These are phyloP conservation scores for Halictus quadricinctus DNA, from an alignment of 2,888 invertebrate genomes.

Conservation along the genomic window DNA sequence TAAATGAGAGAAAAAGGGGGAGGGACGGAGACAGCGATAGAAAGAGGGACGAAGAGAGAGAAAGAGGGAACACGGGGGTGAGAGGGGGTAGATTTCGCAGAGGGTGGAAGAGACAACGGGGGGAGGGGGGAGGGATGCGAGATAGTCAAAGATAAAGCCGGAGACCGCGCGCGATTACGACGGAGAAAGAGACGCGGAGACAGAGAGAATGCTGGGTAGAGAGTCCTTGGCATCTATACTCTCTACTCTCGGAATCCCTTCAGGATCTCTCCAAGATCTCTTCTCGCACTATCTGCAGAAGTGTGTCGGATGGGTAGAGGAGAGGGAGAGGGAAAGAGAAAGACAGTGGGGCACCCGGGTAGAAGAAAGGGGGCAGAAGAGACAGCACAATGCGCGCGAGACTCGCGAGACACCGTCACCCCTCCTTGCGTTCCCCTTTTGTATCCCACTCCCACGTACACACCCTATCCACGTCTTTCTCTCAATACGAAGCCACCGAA, in stretches of 20 bases:
- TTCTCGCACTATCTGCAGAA: conserved; percentile 67
- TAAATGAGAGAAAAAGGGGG: conserved; percentile 68
- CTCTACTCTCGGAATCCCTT: conserved; percentile 66
- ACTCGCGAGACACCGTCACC: conserved; percentile 71
- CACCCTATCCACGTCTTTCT: conserved; percentile 2
- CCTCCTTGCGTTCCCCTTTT: conserved; percentile 49
- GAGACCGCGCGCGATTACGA: conserved; percentile 54
- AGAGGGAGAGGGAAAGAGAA: neutral
- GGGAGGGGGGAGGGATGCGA: conserved; percentile 24
- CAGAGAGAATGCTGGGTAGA: conserved; percentile 53
- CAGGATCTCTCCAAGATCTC: conserved; percentile 70
- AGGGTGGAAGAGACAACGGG: conserved; percentile 8
- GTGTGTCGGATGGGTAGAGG: conserved; percentile 37
- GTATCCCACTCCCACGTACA: conserved; percentile 18
- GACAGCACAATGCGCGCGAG: conserved; percentile 70
- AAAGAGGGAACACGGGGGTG: neutral
- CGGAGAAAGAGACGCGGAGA: conserved; percentile 47
- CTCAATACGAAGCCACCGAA: conserved; percentile 61
- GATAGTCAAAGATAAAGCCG: conserved; percentile 51
- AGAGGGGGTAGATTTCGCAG: conserved; percentile 8
- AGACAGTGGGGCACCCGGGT: neutral
- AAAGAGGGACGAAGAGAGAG: neutral
- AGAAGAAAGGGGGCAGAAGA: conserved; percentile 41
- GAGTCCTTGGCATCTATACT: conserved; percentile 66
- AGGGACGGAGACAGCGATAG: neutral